phyloP scores from a whole-genome alignment of 2,113 vertebrate genomes.

The Gallinago paraguaiae region DNA sequence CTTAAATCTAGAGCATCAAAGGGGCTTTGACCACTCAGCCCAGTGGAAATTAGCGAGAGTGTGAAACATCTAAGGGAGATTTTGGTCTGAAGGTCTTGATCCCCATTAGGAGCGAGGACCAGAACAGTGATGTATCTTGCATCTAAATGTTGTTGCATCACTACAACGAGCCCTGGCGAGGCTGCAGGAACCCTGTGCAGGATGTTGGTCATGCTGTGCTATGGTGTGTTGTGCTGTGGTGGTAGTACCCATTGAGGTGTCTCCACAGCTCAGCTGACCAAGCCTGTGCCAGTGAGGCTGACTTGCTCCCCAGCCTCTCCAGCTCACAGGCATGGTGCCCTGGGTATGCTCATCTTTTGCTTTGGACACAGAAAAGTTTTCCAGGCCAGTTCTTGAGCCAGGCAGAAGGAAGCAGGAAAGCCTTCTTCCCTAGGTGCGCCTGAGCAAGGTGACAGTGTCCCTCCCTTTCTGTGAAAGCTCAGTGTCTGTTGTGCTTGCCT shows the following conservation, averaged over 20 bases:
- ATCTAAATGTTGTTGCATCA: background rate
- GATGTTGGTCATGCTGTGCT: background rate
- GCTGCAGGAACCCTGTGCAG: background rate
- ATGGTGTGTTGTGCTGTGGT: background rate
- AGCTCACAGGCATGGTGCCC: background rate
- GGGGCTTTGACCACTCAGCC: background rate
- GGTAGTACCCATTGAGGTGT: background rate
- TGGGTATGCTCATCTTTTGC: fast-evolving
- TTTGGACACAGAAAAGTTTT: background rate
- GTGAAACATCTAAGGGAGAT: background rate
- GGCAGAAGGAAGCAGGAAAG: background rate
- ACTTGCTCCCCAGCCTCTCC: background rate
- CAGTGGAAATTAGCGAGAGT: background rate
- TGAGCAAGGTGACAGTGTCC: background rate
- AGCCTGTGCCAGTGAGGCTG: background rate
- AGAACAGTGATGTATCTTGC: background rate
- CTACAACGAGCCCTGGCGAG: fast-evolving
- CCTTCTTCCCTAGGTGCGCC: fast-evolving
- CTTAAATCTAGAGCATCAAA: background rate
- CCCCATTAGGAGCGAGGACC: background rate
- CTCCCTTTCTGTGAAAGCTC: background rate
- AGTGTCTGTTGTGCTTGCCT: background rate
- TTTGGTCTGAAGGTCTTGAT: background rate
- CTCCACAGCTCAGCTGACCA: background rate
- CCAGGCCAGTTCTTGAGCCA: background rate